Evolutionary conservation across 2,888 invertebrate species (phyloP), one percentile per base, ranked within the genome.

Genomic region (Phasia obesa): DNA sequence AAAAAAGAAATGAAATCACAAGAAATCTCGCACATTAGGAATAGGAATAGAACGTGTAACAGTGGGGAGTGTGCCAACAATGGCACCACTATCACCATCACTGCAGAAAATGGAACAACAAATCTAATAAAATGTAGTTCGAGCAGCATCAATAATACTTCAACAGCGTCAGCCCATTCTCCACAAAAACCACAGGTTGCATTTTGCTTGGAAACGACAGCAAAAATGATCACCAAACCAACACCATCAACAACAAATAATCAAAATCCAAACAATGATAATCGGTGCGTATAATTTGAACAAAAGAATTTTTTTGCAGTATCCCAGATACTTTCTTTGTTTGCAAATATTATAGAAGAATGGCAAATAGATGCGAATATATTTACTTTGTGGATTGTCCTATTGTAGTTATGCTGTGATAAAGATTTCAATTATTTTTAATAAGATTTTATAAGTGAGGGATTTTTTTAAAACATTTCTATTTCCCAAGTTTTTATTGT

Each of bases 261-360:
- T 21, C 27, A 35, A 4, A 49, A 64, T 27, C 7, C 31, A 13
- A 74, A 55, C 73, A 44, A 62, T 74, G 79, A 74, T 38, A 79
- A 67, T 57, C 83, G 83, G 79, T 83, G 71, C 60, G 79, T 83
- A 79, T 64, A 57, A 25, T 38, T 65, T 15, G 19, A 65, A 75
- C 57, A 75, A 57, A 57, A 47, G 57, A 75, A 27, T 17, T 9
- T 15, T 35, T 15, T 51, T 21, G 27, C n/a, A 42, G 15, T 19
- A 11, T 69, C 6, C 7, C 17, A 38, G 13, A 21, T 25, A 76
- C 1, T 70, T 57, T 57, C 64, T 57, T 78, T 70, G 71, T 75
- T 27, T 27, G 49, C 15, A 15, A 15, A 44, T 21, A 42, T 25
- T 60, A 25, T 17, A n/a, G 15, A 6, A 25, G 17, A 60, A 42